Evolutionary conservation across 2,888 invertebrate genomes (phyloP), one percentile per base, ranked within the genome.

Genomic region (Lapara coniferarum): DNA sequence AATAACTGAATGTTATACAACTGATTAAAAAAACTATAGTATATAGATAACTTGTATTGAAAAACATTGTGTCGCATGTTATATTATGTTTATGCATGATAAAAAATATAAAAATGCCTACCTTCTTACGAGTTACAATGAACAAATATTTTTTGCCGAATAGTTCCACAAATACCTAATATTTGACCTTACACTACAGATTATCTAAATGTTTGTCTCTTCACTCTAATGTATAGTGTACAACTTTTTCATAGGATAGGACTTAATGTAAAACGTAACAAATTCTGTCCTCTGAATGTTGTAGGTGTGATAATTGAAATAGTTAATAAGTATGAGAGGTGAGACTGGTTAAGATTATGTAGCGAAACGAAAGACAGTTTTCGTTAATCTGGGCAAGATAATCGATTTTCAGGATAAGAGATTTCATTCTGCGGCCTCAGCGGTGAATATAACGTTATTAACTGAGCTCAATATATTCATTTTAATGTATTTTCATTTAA

Each of bases 311-410:
- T 70, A 70, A 68, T 66, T 53, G 49, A 51, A 69, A 68, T 71
- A 57, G 69, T 68, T 71, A 66, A 59, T 78, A 78, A 77, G 73
- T 77, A 81, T 75, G 80, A 83, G 82, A 81, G 74, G 78, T 77
- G 84, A 85, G 86, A 85, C 86, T 85, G 86, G 80, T 49, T 63
- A 69, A 69, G 63, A 56, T 70, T 68, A 72, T 68, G 73, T 72
- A 73, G 49, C 72, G 19, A 74, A 73, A 73, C 49, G n/a, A 37
- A 57, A 16, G 57, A 12, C n/a, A 37, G 52, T 16, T 12, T 6
- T 49, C 13, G 25, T 66, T 37, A 37, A 37, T 37, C 37, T 37
- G 37, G 8, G 37, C 7, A 37, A 37, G 37, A 37, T 37, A 37
- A 37, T 37, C 37, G 2, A 5, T 37, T 37, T 37, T 37, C 37